A percentile compares a stretch with the other conserved stretches of the same genome.
phyloP scores from a whole-genome alignment of 2,797 vertebrate species.

The Amazona ochrocephala region DNA sequence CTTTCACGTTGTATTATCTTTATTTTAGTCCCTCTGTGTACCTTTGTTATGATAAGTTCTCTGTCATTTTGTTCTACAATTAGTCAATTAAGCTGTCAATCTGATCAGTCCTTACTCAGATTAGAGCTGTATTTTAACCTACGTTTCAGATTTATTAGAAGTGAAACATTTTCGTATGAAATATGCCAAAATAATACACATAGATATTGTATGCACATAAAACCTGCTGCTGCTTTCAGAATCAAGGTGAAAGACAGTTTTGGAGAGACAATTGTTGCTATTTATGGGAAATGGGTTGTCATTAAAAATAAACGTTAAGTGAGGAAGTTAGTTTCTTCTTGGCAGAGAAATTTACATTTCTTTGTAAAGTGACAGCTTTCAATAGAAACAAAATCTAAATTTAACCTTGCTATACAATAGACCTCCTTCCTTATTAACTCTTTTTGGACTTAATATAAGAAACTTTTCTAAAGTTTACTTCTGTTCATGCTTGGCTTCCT shows the following conservation, averaged over 20 bases:
- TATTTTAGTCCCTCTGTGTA: not conserved
- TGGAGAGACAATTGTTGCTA: conserved; percentile 41
- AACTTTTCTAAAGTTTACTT: not conserved
- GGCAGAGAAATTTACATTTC: conserved; percentile 26
- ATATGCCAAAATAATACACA: conserved; percentile 20
- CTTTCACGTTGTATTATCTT: not conserved
- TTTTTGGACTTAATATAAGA: not conserved
- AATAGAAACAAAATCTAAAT: conserved; percentile 38
- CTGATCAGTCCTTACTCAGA: not conserved
- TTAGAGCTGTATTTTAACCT: conserved; percentile 10
- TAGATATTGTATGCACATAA: not conserved
- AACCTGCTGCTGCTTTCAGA: not conserved
- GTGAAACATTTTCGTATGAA: not conserved
- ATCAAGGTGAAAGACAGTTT: conserved; percentile 8
- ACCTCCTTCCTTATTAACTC: not conserved
- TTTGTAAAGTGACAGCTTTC: conserved; percentile 32
- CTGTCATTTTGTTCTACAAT: not conserved
- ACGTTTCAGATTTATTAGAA: conserved; percentile 17
- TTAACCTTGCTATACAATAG: not conserved
- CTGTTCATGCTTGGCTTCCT: not conserved
- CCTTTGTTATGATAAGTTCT: not conserved
- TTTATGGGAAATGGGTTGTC: conserved; percentile 32
- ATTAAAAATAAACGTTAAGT: conserved; percentile 48
- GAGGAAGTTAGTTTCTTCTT: not conserved
- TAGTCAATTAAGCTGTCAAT: not conserved